Base-by-base conservation (phyloP, 2,797 vertebrate species). In the Pseudochirops corinnae region DNA sequence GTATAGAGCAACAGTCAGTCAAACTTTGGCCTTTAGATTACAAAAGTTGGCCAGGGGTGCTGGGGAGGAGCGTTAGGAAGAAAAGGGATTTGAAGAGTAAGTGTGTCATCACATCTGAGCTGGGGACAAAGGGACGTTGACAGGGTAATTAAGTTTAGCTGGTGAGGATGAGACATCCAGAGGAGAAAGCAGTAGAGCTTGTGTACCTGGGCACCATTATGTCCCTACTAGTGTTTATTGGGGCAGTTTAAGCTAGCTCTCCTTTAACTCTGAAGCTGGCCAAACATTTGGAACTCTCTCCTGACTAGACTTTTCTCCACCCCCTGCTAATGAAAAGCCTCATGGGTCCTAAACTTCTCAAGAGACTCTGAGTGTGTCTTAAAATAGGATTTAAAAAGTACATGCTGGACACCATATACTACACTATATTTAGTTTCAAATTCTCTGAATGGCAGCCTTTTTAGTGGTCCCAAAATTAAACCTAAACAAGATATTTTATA, bases 351-450 rank as follows among this genome's bases (percentile, higher is more conserved):
- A 56, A 55, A 93, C 52, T 87, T 33, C 28, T 74, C 90, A 55
- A 91, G 28, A 91, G 53, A 31, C 50, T 91, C 94, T 29, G 74
- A 96, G 33, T 92, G 60, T 94, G 46, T 94, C 96, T 96, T 62
- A 50, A 55, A 90, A 53, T 50, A 91, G 3, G 1, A 96, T 95
- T 67, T 91, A 94, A 82, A 67, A 97, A 95, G 93, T 93, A 24
- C 91, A 74, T 92, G 57, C n/a, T 1, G 1, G 92, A 52, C 52
- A 18, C 94, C 92, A 4, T 39, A 67, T 5, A 92, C 67, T 91
- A 56, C 5, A 93, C 56, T 31, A 0, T 57, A 97, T 93, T 98
- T 98, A 98, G 96, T 95, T 82, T 55, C 28, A n/a, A 94, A 39
- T 92, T 97, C 96, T 0, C 24, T 50, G 26, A 4, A 0, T 90